Evolutionary conservation across 2,888 invertebrate species (phyloP).

Genomic region (Eulithis prunata): DNA sequence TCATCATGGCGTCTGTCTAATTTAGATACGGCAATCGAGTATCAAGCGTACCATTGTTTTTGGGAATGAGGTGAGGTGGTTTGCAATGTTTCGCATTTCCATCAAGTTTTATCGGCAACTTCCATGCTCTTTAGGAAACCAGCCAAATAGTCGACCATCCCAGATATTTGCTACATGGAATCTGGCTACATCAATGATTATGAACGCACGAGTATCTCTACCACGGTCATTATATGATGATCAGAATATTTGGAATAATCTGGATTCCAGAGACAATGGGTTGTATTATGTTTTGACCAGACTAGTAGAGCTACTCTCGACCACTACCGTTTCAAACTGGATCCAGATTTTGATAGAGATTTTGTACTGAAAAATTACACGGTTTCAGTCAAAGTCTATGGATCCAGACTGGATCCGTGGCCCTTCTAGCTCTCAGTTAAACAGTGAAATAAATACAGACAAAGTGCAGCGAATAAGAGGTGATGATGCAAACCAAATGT

Average conservation of each 20-base stretch:
- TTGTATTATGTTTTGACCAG: too few relatives aligned
- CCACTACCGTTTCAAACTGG: too few relatives aligned
- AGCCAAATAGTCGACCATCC: not conserved
- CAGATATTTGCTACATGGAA: too few relatives aligned
- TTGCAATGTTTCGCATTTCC: slow-evolving; percentile 5
- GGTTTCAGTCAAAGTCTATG: too few relatives aligned
- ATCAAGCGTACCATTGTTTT: slow-evolving; percentile 24
- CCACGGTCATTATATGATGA: not conserved
- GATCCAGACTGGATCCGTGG: too few relatives aligned
- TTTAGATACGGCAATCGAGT: slow-evolving; percentile 16
- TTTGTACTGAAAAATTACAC: too few relatives aligned
- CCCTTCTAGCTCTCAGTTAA: too few relatives aligned
- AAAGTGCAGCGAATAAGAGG: not conserved
- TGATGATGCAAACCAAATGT: slow-evolving; percentile 7
- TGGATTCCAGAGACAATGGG: not conserved
- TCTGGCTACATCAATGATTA: too few relatives aligned
- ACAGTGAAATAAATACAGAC: too few relatives aligned
- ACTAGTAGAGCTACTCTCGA: too few relatives aligned
- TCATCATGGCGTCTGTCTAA: slow-evolving; percentile 30
- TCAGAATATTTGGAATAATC: not conserved
- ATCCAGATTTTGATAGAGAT: too few relatives aligned
- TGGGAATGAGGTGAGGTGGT: slow-evolving; percentile 1
- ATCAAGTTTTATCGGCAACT: not conserved
- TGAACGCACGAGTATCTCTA: too few relatives aligned
- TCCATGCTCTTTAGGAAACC: not conserved